Percentiles rank a stretch among this genome's conserved stretches.
Conservation (phyloP, 2,113 vertebrate genomes). For the Crotalus viridis region DNA sequence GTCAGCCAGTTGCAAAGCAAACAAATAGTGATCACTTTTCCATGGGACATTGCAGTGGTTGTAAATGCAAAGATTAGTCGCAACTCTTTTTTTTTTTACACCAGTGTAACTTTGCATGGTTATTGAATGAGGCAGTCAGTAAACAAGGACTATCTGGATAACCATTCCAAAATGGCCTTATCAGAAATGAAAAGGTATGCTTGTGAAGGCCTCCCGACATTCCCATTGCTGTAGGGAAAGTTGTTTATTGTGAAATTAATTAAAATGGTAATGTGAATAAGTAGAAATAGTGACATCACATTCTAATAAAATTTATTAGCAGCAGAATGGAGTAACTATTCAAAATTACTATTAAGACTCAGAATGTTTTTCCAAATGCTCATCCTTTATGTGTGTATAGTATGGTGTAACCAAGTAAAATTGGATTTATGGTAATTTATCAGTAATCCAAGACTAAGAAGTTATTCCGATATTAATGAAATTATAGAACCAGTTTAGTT, state of each 20-base stretch:
- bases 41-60: neutral
- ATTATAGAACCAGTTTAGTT: neutral
- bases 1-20: neutral
- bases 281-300: neutral
- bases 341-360: neutral
- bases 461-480: neutral
- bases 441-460: neutral
- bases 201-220: neutral
- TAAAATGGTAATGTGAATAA: neutral
- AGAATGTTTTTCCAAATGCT: neutral
- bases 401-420: neutral
- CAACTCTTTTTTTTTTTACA: neutral
- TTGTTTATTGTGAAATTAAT: neutral
- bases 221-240: neutral
- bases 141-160: neutral
- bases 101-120: neutral
- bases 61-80: neutral
- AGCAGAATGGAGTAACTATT: neutral
- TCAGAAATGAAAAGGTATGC: neutral
- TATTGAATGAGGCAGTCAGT: neutral
- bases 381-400: neutral
- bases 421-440: neutral
- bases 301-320: neutral
- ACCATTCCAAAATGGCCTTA: neutral
- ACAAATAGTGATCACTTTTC: neutral